These are phyloP conservation scores for Theodoxus fluviatilis DNA, from an alignment of 2,888 invertebrate species.

Conservation along the genomic window DNA sequence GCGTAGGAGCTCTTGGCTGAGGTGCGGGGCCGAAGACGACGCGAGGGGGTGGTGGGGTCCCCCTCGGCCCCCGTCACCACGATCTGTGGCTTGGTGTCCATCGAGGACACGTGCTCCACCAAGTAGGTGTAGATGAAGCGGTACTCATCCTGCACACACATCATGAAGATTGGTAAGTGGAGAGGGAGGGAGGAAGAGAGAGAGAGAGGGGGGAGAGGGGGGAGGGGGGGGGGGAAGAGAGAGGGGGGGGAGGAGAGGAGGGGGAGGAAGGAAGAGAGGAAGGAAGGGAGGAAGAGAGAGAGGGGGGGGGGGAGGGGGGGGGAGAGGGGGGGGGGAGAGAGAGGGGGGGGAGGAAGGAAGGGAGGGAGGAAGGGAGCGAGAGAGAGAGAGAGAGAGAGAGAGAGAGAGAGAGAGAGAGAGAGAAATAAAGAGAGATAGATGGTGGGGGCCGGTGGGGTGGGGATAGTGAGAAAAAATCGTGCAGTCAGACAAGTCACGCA, in stretches of 20 bases:
- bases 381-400: too few relatives aligned
- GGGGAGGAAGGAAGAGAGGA: neutral
- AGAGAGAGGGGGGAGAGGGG: neutral
- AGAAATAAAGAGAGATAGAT: too few relatives aligned
- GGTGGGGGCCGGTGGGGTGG: too few relatives aligned
- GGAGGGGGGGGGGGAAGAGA: neutral
- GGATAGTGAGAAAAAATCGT: too few relatives aligned
- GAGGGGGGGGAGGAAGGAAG: neutral
- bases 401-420: too few relatives aligned
- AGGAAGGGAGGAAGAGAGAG: neutral
- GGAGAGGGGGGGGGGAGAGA: neutral
- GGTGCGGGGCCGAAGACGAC: constrained; percentile 15
- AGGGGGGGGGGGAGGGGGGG: neutral
- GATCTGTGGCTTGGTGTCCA: constrained; percentile 45
- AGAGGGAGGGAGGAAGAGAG: neutral
- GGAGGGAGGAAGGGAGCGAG: too few relatives aligned
- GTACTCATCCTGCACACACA: constrained; percentile 57
- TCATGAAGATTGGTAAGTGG: neutral
- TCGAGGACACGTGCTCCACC: constrained; percentile 43
- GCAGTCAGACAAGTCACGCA: too few relatives aligned
- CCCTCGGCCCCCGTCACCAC: constrained; percentile 44
- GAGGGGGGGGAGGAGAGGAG: constrained; percentile 17
- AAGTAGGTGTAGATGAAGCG: constrained; percentile 62
- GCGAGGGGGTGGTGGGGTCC: constrained; percentile 30
- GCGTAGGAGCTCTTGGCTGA: constrained; percentile 36